Percentiles rank a stretch among this genome's conserved stretches.
These are phyloP conservation scores for Todiramphus chloris DNA, from an alignment of 2,113 vertebrate species.

Conservation along the genomic window DNA sequence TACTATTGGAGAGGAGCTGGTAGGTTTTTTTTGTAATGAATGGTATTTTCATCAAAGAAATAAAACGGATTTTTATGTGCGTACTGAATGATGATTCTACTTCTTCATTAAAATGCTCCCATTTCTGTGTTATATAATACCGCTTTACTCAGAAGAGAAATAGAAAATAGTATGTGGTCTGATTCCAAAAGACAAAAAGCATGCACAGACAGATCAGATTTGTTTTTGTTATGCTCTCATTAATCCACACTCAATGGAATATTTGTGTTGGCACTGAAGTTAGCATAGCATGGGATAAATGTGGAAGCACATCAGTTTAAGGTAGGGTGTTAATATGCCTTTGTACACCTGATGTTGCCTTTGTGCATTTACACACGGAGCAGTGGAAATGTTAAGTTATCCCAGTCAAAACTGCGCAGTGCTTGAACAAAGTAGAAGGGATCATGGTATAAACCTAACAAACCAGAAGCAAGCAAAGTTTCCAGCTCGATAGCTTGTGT, in stretches of 20 bases:
- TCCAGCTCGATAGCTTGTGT: neutral
- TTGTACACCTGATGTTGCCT: neutral
- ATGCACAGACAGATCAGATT: neutral
- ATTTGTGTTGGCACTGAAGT: conserved; percentile 15
- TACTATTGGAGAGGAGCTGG: neutral
- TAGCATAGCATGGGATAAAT: neutral
- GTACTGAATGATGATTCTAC: neutral
- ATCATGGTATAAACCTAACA: accelerated
- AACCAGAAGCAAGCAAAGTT: neutral
- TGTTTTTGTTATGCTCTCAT: neutral
- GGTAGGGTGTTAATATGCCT: neutral
- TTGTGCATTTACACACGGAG: neutral
- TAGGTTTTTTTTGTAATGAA: neutral
- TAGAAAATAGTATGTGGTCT: accelerated
- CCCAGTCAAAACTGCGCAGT: accelerated
- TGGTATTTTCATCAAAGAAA: neutral
- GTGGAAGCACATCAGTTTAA: neutral
- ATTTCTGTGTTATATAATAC: neutral
- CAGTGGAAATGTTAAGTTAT: accelerated
- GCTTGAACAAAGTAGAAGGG: neutral
- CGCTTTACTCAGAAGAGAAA: neutral
- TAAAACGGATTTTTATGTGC: accelerated
- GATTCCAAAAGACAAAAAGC: neutral
- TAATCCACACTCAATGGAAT: neutral
- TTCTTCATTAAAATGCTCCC: neutral